Evolutionary conservation across 2,113 vertebrate species (phyloP), one percentile per base, ranked within the genome.

Genomic region (Xenotilapia leptura): DNA sequence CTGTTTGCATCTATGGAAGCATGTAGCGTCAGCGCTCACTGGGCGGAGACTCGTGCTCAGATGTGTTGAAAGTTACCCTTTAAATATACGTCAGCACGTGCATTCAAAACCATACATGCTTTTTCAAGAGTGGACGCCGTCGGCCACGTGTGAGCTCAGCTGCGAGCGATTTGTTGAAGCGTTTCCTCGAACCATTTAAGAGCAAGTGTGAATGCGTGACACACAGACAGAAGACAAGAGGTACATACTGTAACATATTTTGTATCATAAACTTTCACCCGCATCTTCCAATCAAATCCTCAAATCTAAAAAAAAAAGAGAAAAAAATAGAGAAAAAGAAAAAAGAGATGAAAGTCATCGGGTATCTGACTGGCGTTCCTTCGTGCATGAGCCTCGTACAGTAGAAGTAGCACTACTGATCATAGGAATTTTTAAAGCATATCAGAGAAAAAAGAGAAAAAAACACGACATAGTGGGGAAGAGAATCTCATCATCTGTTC

Each of bases 251-350:
- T 97, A 96, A 96, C 92, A 96, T 96, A 95, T 96, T 96, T 96
- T 96, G 96, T 96, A 96, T 95, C 95, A 96, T 96, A 96, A 93
- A 92, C 94, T 60, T 91, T 94, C 95, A 96, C 94, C 93, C 93
- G 95, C 96, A 97, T 95, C 95, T 92, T 96, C 93, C 92, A 94
- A 90, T 62, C 88, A 60, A 90, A 70, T 70, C 84, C 83, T 92
- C 89, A 80, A 58, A 75, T 33, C n/a, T 38, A 81, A 93, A 89
- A 90, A 84, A 58, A 19, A 23, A 83, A 1, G 17, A 23, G 0
- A 1, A 1, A 62, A 60, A 62, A 62, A 19, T 5, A 45, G 40
- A 58, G 33, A 45, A 54, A 77, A 7, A 6, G 10, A 65, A 65
- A 88, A 93, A 83, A 90, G 53, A 53, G 85, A 38, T 45, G 87